phyloP scores from a whole-genome alignment of 2,797 vertebrate species.

The Nannoperca obscura region DNA sequence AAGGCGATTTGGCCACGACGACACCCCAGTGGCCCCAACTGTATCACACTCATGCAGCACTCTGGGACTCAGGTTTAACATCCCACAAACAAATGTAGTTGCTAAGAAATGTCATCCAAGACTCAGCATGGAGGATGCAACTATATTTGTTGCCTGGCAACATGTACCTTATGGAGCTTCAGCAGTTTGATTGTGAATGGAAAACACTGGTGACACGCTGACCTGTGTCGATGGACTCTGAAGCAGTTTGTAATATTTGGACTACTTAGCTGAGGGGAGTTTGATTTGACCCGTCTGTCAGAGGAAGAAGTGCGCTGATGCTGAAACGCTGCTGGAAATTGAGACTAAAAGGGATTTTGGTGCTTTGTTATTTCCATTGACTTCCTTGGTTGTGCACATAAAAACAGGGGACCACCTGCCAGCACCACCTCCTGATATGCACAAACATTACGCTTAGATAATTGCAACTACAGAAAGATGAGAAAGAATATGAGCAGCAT shows the following conservation, averaged over 20 bases:
- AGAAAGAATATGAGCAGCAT: background rate
- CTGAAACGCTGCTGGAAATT: background rate
- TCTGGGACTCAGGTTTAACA: slow-evolving; percentile 30
- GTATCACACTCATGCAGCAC: slow-evolving; percentile 21
- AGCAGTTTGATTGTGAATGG: slow-evolving; percentile 14
- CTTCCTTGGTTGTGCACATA: no score
- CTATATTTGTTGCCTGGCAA: slow-evolving; percentile 53
- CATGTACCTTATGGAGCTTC: slow-evolving; percentile 16
- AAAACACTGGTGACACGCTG: background rate
- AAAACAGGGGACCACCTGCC: background rate
- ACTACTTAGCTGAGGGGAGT: background rate
- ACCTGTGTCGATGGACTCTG: slow-evolving; percentile 23
- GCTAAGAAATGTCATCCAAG: slow-evolving; percentile 30
- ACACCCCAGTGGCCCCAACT: slow-evolving; percentile 15
- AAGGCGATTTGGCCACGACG: slow-evolving; percentile 12
- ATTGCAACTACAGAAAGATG: background rate
- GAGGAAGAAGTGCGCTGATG: background rate
- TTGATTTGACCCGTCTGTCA: slow-evolving; percentile 16
- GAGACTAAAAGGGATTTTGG: background rate
- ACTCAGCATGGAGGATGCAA: slow-evolving; percentile 9
- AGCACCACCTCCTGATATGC: background rate
- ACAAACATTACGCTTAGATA: background rate
- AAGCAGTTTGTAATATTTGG: slow-evolving; percentile 11
- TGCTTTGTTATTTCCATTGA: background rate
- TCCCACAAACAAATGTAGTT: slow-evolving; percentile 29